These are phyloP conservation scores for Drosophila fuyamai DNA, from an alignment of 1,140 invertebrate genomes.

Conservation along the genomic window DNA sequence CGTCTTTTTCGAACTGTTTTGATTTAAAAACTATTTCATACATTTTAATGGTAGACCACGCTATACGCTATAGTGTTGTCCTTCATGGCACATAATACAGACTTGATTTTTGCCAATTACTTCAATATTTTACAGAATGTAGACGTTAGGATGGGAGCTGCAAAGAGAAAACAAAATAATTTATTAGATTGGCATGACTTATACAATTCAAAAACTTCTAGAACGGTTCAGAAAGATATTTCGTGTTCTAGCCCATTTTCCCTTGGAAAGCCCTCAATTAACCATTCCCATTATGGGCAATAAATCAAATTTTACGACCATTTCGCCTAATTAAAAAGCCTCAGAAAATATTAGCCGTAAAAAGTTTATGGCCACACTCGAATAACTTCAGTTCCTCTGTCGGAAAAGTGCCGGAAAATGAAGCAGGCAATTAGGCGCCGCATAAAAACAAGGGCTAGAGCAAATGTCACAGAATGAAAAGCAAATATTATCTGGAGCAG, in stretches of 20 bases:
- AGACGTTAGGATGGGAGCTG: constrained; percentile 17
- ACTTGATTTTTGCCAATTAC: constrained; percentile 31
- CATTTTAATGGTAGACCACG: constrained; percentile 17
- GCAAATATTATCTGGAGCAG: constrained; percentile 61
- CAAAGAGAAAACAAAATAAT: constrained; percentile 9
- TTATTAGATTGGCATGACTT: constrained; percentile 5
- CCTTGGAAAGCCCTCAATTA: constrained; percentile 38
- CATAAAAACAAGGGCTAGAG: constrained; percentile 13
- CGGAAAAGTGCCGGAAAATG: constrained; percentile 32
- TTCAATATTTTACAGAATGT: not conserved
- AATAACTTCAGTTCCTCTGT: not conserved
- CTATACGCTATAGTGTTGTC: constrained; percentile 24
- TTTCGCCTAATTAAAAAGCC: constrained; percentile 61
- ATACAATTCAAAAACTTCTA: not conserved
- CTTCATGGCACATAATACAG: constrained; percentile 61
- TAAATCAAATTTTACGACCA: constrained; percentile 63
- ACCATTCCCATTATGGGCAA: constrained; percentile 27
- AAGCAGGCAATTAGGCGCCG: constrained; percentile 59
- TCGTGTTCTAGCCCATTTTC: not conserved
- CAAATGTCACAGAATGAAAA: constrained; percentile 50
- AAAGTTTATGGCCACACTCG: constrained; percentile 52
- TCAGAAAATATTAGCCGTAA: constrained; percentile 56
- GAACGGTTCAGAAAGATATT: not conserved
- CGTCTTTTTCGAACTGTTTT: not conserved
- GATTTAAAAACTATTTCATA: constrained; percentile 16